These are phyloP conservation scores for Amphiduros pacificus DNA, from an alignment of 2,888 invertebrate genomes.

Conservation along the genomic window DNA sequence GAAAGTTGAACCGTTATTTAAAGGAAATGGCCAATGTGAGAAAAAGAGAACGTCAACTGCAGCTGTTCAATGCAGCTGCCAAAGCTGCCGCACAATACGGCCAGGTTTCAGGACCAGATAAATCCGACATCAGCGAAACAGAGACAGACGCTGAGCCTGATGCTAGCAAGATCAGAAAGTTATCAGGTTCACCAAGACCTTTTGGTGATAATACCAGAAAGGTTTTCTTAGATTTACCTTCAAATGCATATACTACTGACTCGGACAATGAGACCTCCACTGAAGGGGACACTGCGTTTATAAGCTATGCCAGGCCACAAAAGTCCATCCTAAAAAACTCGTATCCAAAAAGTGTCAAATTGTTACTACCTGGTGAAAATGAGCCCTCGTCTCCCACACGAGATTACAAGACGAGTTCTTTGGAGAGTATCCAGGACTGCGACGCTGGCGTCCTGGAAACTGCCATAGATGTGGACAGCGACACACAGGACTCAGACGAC, in stretches of 20 bases:
- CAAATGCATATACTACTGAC: conserved; percentile 3
- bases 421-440: no score
- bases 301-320: background rate
- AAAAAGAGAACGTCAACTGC: conserved; percentile 29
- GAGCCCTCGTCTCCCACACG: no score
- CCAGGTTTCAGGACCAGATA: background rate
- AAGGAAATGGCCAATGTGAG: conserved; percentile 38
- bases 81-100: conserved; percentile 18
- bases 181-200: background rate
- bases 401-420: no score
- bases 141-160: background rate
- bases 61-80: conserved; percentile 26
- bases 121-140: background rate
- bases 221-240: conserved; percentile 9
- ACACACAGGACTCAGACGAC: no score
- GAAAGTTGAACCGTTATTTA: conserved; percentile 48
- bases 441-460: no score
- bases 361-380: background rate
- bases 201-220: background rate
- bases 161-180: background rate
- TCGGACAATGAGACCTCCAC: conserved; percentile 16
- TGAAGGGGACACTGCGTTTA: background rate
- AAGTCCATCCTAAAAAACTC: conserved; percentile 13
- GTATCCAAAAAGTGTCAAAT: background rate
- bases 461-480: no score